Base-by-base conservation (phyloP, 1,140 invertebrate genomes). In the Armadillidium nasatum region DNA sequence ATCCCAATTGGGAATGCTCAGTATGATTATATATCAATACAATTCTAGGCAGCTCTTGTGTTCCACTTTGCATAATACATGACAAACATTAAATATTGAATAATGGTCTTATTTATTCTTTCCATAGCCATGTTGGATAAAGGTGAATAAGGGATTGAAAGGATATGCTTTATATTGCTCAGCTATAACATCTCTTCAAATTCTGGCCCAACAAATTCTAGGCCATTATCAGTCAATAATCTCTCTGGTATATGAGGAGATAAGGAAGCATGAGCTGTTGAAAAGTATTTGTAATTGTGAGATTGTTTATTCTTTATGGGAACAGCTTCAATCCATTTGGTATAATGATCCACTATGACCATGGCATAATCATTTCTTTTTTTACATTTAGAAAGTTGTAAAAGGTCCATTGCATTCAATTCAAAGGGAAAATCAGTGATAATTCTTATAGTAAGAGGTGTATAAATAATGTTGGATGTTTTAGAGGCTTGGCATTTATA, bases 281-380 rank as follows among this genome's bases (percentile, higher is more conserved):
- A 46, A 73, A 73, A 13, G 11, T 54, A 4, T 13, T 13, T 10
- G 71, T 10, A 15, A 46, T 44, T 7, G 71, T 46, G 11, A 11
- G 71, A 10, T 19, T 73, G 46, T 46, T 73, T 73, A 11, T 44
- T 22, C 19, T 43, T 21, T 15, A 43, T n/a, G 0, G 71, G 21
- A 11, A 72, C 71, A 43, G 71, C 71, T n/a, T 2, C 71, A 10
- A 72, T 19, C 71, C 71, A 72, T 23, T 72, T 72, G 50, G 71
- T n/a, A 44, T 43, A 44, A 15, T 72, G 71, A 46, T 72, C 71
- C n/a, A 72, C 71, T 4, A 72, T 6, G 43, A 43, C 50, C 33
- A 72, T 4, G 10, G 50, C 71, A 21, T 43, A 45, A 10, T 21
- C 10, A 72, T 43, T n/a, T 33, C 71, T 23, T 11, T 11, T 1